A percentile compares a stretch with the other conserved stretches of the same genome.
Evolutionary conservation across 1,140 invertebrate genomes (phyloP).

Genomic region (Ctenoplectra terminalis): DNA sequence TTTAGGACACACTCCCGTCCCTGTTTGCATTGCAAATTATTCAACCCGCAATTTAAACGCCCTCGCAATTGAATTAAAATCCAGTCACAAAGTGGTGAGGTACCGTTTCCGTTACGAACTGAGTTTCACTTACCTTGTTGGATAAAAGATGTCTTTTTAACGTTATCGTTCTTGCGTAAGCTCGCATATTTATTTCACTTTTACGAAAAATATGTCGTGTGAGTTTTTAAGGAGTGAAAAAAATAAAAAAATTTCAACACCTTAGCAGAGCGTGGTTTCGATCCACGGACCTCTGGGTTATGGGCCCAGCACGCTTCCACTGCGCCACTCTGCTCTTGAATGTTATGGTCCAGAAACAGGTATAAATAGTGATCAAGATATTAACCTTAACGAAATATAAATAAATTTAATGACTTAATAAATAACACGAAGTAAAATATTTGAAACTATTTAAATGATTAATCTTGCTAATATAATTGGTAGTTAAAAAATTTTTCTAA

Average conservation of each 20-base stretch:
- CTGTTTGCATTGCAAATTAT: conserved; percentile 64
- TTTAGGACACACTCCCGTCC: conserved; percentile 53
- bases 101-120: neutral
- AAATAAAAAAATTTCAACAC: conserved; percentile 54
- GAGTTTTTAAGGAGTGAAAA: neutral
- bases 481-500: neutral
- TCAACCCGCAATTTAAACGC: conserved; percentile 51
- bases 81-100: neutral
- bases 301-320: conserved; percentile 99
- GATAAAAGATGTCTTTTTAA: neutral
- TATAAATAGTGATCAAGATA: fast-evolving
- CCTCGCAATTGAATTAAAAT: conserved; percentile 50
- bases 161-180: neutral
- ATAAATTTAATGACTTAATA: neutral
- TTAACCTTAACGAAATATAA: neutral
- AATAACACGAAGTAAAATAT: neutral
- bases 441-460: neutral
- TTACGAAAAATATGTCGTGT: neutral
- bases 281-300: conserved; percentile 99
- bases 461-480: neutral
- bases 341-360: fast-evolving
- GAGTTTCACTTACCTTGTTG: neutral
- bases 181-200: neutral
- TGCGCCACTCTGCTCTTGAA: conserved; percentile 93
- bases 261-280: conserved; percentile 97